Evolutionary conservation across 1,140 invertebrate genomes (phyloP), one percentile per base, ranked within the genome.

Genomic region (Holotrichia oblita): DNA sequence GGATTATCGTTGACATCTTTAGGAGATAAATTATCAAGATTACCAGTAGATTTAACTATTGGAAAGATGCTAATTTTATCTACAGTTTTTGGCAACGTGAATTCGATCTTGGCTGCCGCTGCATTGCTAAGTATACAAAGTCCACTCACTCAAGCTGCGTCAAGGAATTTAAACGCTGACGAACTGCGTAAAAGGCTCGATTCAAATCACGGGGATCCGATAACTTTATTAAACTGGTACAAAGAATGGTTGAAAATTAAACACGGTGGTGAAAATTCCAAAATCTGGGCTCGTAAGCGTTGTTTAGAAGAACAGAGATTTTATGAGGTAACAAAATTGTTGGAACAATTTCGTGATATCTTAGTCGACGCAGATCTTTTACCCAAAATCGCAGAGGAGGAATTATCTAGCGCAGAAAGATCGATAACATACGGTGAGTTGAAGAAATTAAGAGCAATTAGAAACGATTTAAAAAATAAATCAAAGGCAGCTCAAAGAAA

Each of bases 11-110:
- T 99, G n/a, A 99, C 98, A 6, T 90, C 93, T 0, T 91, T 99
- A 77, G 98, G 98, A 17, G 92, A 93, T 86, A 93, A 97, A 77
- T 87, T 99, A 48, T 91, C 97, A 14, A 93, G 93, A 84, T 87
- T 99, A 17, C 98, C 98, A 6, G 96, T 99, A 12, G 98, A 99
- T 86, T 94, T 99, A 72, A 92, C 93, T 0, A 93, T 99, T 80
- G 98, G 98, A 0, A 99, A 99, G 89, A 98, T 99, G 92, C 88
- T 99, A 17, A 95, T 99, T 14, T 93, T 97, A 89, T 97, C 96
- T 7, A 95, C 94, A 24, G 91, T 98, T 40, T 97, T 98, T 74
- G 91, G 95, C 76, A 94, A 95, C 85, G 90, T 96, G n/a, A 96
- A 99, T 84, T 93, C 97, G n/a, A 92, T 97, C 10, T 87, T 99